Conservation (phyloP, 2,113 vertebrate species). For the Xyliphius kryptos region DNA sequence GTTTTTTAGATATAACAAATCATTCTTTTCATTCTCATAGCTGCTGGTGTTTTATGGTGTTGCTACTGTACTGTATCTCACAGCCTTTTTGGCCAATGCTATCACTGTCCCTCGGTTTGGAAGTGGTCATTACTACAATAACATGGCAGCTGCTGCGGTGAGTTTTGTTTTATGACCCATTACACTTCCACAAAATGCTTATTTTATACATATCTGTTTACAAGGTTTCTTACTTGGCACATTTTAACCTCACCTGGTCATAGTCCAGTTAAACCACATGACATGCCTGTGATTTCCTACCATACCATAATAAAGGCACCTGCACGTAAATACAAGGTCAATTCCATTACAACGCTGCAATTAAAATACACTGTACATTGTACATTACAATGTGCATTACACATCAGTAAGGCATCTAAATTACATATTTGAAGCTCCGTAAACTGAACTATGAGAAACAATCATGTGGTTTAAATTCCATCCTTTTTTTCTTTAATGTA, state of each 20-base stretch:
- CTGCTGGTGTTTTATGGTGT: slow-evolving; percentile 66
- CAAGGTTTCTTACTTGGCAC: no score
- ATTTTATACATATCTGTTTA: no score
- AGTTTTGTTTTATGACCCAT: slow-evolving; percentile 48
- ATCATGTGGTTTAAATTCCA: not conserved
- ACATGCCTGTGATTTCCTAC: slow-evolving; percentile 1
- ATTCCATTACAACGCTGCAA: no score
- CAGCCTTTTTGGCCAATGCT: slow-evolving; percentile 72
- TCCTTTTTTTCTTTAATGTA: not conserved
- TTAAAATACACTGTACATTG: no score
- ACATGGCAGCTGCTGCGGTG: slow-evolving; percentile 72
- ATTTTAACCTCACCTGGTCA: slow-evolving; percentile 3
- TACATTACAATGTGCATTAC: not conserved
- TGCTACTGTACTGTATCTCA: slow-evolving; percentile 72
- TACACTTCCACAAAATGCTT: no score
- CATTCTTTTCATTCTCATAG: slow-evolving; percentile 52
- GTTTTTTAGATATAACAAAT: not conserved
- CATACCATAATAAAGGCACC: not conserved
- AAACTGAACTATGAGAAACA: not conserved
- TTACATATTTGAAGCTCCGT: not conserved
- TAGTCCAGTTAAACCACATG: slow-evolving; percentile 32
- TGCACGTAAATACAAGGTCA: not conserved
- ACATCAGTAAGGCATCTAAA: not conserved
- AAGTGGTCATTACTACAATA: slow-evolving; percentile 42
- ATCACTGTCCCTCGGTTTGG: slow-evolving; percentile 26